A percentile compares a stretch with the other conserved stretches of the same genome.
Evolutionary conservation across 2,113 vertebrate species (phyloP).

Genomic region (Riparia riparia): DNA sequence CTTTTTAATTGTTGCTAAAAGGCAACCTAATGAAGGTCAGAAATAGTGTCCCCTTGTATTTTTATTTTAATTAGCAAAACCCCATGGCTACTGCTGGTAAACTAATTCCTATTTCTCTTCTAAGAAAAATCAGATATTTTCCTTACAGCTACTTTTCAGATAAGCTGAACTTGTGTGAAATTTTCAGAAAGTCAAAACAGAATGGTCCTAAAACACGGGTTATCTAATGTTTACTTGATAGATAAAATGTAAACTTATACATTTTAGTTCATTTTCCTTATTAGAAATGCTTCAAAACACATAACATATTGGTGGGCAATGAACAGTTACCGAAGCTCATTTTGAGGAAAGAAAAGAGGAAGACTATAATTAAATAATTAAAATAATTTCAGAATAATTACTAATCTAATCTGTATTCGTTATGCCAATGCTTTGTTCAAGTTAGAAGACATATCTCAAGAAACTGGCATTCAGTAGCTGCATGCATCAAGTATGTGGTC

Average conservation of each 20-base stretch:
- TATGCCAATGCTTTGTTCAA: neutral
- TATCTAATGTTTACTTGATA: neutral
- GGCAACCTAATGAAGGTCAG: neutral
- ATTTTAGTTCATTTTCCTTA: neutral
- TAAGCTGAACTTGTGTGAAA: neutral
- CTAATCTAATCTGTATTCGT: neutral
- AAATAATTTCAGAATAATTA: neutral
- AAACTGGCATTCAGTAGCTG: neutral
- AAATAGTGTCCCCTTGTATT: neutral
- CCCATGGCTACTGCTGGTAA: neutral
- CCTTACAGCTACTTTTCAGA: neutral
- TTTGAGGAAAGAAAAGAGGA: neutral
- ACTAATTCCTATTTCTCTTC: neutral
- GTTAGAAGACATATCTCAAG: neutral
- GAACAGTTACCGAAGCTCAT: neutral
- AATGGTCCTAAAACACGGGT: neutral
- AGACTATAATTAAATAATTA: too few species aligned
- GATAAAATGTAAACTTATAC: too few species aligned
- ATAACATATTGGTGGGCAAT: neutral
- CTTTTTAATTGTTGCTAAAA: neutral
- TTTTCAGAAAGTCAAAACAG: neutral
- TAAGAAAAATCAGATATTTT: neutral
- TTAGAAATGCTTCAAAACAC: neutral
- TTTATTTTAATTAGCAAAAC: neutral
- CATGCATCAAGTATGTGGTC: neutral